Conservation (phyloP, 2,797 vertebrate genomes). For the Harpagifer antarcticus region DNA sequence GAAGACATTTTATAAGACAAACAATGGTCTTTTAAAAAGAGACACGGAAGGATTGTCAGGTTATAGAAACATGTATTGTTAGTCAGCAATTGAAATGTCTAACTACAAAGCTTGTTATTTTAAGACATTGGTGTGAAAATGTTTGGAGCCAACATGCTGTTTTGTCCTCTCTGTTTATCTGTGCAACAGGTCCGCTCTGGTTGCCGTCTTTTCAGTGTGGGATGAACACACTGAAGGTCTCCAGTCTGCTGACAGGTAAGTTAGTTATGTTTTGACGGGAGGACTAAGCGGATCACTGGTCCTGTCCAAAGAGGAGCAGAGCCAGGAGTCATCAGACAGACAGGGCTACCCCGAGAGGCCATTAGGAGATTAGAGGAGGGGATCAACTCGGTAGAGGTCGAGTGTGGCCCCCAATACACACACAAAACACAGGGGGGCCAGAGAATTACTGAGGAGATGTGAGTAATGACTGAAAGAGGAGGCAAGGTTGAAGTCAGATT, state of each 20-base stretch:
- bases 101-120: neutral
- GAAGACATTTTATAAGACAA: neutral
- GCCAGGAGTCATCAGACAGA: slow-evolving; percentile 36
- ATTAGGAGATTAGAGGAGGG: slow-evolving; percentile 74
- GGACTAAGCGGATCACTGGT: slow-evolving; percentile 36
- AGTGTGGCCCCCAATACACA: slow-evolving; percentile 21
- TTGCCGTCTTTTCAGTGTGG: slow-evolving; percentile 3
- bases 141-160: neutral
- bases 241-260: slow-evolving; percentile 27
- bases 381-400: slow-evolving; percentile 16
- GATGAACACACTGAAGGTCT: slow-evolving; percentile 30
- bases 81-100: neutral
- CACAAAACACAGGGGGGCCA: neutral
- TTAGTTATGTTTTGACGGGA: slow-evolving; percentile 61
- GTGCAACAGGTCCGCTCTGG: neutral
- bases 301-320: slow-evolving; percentile 16
- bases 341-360: slow-evolving; percentile 56
- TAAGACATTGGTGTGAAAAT: neutral
- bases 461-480: slow-evolving; percentile 7
- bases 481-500: slow-evolving; percentile 25
- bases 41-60: neutral
- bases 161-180: neutral
- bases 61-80: neutral
- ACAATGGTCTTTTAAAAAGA: neutral
- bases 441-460: neutral